A percentile compares a stretch with the other conserved stretches of the same genome.
Conservation (phyloP, 2,797 vertebrate species). For the Mionectes olivaceus region DNA sequence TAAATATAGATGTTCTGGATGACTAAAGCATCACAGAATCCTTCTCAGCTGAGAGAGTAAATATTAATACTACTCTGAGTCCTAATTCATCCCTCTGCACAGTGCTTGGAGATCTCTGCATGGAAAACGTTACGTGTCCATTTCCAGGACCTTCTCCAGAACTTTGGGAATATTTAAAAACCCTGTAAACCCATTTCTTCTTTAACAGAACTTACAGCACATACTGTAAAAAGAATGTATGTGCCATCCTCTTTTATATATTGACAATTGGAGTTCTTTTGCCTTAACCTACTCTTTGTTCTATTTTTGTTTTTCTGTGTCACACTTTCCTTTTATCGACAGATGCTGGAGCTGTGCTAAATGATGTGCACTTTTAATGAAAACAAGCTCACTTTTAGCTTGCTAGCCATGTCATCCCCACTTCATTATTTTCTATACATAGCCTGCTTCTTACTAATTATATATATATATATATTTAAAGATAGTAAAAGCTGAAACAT, state of each 20-base stretch:
- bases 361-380: background rate
- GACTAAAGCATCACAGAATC: background rate
- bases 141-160: constrained; percentile 15
- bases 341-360: background rate
- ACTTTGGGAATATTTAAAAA: constrained; percentile 31
- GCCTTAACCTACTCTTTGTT: background rate
- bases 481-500: background rate
- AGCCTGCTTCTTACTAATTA: background rate
- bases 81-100: background rate
- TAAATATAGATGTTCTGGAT: constrained; percentile 31
- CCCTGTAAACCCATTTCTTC: background rate
- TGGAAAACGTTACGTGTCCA: background rate
- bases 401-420: background rate
- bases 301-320: constrained; percentile 2
- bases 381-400: background rate
- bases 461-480: background rate
- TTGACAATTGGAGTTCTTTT: background rate
- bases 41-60: background rate
- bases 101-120: background rate
- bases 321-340: background rate
- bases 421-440: background rate
- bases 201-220: background rate
- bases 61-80: constrained; percentile 11
- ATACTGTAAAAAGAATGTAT: background rate
- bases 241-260: background rate